Evolutionary conservation across 2,888 invertebrate genomes (phyloP).

Genomic region (Priocnemis perturbator): DNA sequence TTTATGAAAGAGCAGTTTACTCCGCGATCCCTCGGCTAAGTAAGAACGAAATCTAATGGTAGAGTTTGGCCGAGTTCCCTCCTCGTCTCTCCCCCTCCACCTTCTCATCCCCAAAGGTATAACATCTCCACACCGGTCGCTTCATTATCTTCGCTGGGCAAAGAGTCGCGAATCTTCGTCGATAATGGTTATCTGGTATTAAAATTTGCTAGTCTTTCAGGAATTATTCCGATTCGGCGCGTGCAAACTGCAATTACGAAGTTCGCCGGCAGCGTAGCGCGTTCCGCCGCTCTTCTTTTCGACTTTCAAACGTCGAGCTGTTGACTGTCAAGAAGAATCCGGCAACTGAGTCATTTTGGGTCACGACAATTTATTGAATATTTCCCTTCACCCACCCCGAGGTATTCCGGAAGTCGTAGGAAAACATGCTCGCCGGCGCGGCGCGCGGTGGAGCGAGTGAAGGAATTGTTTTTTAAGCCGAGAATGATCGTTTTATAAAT

Average conservation of each 20-base stretch:
- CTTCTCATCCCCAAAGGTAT: background rate
- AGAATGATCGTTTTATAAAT: too few species aligned
- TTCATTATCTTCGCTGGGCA: conserved; percentile 30
- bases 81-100: background rate
- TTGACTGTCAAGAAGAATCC: too few species aligned
- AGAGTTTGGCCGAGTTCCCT: conserved; percentile 36
- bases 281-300: too few species aligned
- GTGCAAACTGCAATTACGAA: conserved; percentile 6
- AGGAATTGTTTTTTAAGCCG: too few species aligned
- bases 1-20: conserved; percentile 55
- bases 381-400: too few species aligned
- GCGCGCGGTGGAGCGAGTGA: too few species aligned
- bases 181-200: conserved; percentile 27
- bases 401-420: too few species aligned
- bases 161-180: conserved; percentile 8
- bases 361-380: too few species aligned
- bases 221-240: background rate
- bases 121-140: conserved; percentile 18
- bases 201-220: conserved; percentile 13
- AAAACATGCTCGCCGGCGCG: too few species aligned
- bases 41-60: conserved; percentile 39
- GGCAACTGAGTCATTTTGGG: too few species aligned
- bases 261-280: background rate
- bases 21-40: conserved; percentile 35
- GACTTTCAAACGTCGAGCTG: too few species aligned